Base-by-base conservation (phyloP, 2,797 vertebrate genomes). In the Myotis daubentonii region DNA sequence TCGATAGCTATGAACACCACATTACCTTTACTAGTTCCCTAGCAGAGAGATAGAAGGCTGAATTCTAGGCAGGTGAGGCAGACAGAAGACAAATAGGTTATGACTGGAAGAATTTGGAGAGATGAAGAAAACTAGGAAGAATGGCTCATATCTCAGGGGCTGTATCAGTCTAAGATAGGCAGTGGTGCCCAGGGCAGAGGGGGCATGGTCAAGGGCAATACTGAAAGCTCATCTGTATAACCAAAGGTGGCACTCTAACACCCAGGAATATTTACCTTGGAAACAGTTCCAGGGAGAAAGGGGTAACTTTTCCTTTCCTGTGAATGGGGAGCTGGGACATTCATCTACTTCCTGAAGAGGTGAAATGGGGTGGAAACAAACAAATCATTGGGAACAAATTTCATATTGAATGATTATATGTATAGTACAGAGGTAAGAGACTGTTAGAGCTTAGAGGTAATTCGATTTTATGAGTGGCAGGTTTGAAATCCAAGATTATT, bases 1-100 rank as follows among this genome's bases (percentile, higher is more conserved):
- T 33, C 87, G 75, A 72, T 89, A 65, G 28, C 68, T 81, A 86
- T 88, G 88, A 91, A 84, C 36, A 70, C 83, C 38, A 60, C 30
- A 65, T 83, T 85, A 62, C 9, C 30, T 80, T 84, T 84, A 91
- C 84, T 83, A 51, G 79, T 30, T 94, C 19, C 36, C 20, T 92
- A 41, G 16, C 41, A 91, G 53, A 94, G 2, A 95, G 36, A 62
- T 62, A 83, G 88, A 53, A 13, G 22, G 6, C 53, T 55, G n/a
- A 86, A 75, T 15, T 6, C 8, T 72, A 84, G 28, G 57, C 30
- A 60, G 95, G 41, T 38, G 36, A 87, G 19, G 19, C 30, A 41
- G 22, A 78, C 30, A 41, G 22, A 81, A 51, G 23, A 65, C 28
- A 76, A 60, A 81, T 17, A 72, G n/a, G 3, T 76, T 89, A 36